Evolutionary conservation across 2,113 vertebrate species (phyloP).

Genomic region (Stegostoma tigrinum): DNA sequence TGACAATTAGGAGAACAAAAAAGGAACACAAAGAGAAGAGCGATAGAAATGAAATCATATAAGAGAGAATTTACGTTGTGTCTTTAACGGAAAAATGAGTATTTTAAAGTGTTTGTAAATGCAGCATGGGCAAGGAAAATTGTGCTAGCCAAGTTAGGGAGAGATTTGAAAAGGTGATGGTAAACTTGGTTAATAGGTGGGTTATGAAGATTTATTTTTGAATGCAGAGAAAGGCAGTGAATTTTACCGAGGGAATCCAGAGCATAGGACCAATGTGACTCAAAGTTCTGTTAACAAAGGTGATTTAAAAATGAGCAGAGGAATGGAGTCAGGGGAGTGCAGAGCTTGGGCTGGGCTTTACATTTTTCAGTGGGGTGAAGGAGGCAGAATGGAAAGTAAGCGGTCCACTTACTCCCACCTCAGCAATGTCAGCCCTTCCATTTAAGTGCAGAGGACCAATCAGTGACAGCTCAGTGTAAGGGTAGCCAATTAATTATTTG

Average conservation of each 20-base stretch:
- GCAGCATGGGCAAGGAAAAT: neutral
- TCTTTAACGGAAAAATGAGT: neutral
- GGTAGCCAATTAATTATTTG: too few relatives aligned
- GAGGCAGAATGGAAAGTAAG: too few relatives aligned
- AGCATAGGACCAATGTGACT: neutral
- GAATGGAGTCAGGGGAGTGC: neutral
- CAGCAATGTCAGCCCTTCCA: too few relatives aligned
- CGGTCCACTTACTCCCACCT: too few relatives aligned
- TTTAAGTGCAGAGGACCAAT: too few relatives aligned
- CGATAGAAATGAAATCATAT: neutral
- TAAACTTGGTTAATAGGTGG: neutral
- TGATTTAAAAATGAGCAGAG: neutral
- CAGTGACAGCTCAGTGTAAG: too few relatives aligned
- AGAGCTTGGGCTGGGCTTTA: neutral
- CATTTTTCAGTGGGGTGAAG: neutral
- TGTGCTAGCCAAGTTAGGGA: neutral
- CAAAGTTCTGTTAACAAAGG: neutral
- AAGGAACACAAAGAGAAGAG: neutral
- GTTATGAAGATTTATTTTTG: neutral
- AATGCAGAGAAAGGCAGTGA: neutral
- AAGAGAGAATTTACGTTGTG: neutral
- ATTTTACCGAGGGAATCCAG: neutral
- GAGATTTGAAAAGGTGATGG: neutral
- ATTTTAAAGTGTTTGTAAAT: neutral
- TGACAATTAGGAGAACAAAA: neutral